Base-by-base conservation (phyloP, 2,113 vertebrate species). In the Neofelis nebulosa region DNA sequence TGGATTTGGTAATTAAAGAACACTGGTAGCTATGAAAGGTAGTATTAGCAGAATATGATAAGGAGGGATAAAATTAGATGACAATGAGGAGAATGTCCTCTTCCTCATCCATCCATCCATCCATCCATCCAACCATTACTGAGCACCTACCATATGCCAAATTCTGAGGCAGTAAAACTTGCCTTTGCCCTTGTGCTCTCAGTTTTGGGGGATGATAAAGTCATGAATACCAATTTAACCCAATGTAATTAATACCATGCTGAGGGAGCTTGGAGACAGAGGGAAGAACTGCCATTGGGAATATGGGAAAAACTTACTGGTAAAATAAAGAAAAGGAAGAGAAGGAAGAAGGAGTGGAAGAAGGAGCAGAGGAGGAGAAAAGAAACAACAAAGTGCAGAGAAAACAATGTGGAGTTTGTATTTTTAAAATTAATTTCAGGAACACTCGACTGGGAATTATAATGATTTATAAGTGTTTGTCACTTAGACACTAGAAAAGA, bases 381-480 rank as follows among this genome's bases (percentile, higher is more conserved):
- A 87, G 31, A 38, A 82, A n/a, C 2, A 71, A 5, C 16, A 41
- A 90, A 69, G 19, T 89, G 15, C 31, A 81, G 45, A 92, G 50
- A 50, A 81, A 91, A 76, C 11, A 57, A 85, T 38, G 8, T 57
- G 41, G 19, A 82, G 3, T 89, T 89, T 79, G 3, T 45, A 10
- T 31, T 94, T 93, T 94, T 27, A 6, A 3, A 96, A 94, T 87
- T 87, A 95, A 92, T 23, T 90, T 71, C 63, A 89, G 81, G 48
- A 74, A 78, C 3, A 6, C 55, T 65, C 38, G 25, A 78, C 74
- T 88, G 48, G 84, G 38, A 84, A 91, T 96, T 83, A 88, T 81
- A 76, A 78, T 68, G 83, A 89, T 61, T 93, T 95, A 82, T 93
- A 97, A 79, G 85, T 86, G 66, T 82, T 66, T 94, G 80, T 79